phyloP scores from a whole-genome alignment of 2,113 vertebrate species.

The Callaeas wilsoni region DNA sequence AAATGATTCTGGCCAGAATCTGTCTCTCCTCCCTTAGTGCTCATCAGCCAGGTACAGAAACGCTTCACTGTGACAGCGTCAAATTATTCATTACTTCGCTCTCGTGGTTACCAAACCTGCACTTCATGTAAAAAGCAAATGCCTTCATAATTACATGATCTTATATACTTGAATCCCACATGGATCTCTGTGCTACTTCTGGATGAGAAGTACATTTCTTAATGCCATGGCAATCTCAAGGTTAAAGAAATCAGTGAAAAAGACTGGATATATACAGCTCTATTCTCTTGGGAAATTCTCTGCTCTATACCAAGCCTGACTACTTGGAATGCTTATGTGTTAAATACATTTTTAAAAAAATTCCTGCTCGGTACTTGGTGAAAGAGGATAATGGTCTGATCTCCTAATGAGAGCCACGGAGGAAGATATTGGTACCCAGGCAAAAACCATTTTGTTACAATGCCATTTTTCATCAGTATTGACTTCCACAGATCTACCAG shows the following conservation, averaged over 20 bases:
- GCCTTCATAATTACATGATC: neutral
- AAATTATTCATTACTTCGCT: neutral
- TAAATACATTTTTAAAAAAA: neutral
- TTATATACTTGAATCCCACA: neutral
- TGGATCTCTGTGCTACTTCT: neutral
- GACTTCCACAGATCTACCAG: neutral
- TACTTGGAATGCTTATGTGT: neutral
- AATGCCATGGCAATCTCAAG: neutral
- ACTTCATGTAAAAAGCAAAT: neutral
- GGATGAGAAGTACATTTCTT: neutral
- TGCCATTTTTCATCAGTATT: neutral
- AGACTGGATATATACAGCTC: neutral
- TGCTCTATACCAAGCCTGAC: neutral
- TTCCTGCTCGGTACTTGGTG: neutral
- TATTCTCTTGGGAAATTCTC: neutral
- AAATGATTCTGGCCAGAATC: neutral
- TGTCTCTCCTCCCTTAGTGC: neutral
- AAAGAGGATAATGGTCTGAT: neutral
- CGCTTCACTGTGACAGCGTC: neutral
- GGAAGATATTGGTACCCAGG: neutral
- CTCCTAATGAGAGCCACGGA: neutral
- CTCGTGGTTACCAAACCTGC: neutral
- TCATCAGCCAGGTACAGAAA: neutral
- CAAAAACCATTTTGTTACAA: neutral
- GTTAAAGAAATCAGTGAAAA: neutral